Conservation (phyloP, 2,888 invertebrate genomes). For the Anodontia alba region DNA sequence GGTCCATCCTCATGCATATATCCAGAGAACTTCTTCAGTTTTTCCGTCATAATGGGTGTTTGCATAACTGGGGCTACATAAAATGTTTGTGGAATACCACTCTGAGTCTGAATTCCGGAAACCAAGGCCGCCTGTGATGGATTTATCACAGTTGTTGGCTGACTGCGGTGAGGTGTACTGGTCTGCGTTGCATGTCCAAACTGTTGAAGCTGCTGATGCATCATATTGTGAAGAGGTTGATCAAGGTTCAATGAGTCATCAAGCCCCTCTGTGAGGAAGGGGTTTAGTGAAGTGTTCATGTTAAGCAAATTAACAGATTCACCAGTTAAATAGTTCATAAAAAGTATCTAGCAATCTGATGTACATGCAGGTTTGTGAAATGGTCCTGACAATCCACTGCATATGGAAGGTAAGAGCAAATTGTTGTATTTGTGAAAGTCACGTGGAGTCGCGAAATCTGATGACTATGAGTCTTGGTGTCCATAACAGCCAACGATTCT, state of each 20-base stretch:
- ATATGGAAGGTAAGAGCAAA: too few relatives aligned
- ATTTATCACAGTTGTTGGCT: too few relatives aligned
- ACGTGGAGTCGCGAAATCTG: not conserved
- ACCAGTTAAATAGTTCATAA: too few relatives aligned
- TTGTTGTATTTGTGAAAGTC: too few relatives aligned
- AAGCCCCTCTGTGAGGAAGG: too few relatives aligned
- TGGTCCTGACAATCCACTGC: not conserved
- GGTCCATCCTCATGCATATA: conserved; percentile 10
- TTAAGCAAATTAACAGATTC: too few relatives aligned
- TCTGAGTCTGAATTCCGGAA: too few relatives aligned
- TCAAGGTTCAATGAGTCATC: too few relatives aligned
- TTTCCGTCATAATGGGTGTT: not conserved
- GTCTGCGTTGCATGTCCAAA: not conserved
- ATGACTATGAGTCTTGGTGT: not conserved
- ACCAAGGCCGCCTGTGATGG: not conserved
- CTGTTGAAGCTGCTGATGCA: not conserved
- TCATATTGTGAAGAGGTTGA: not conserved
- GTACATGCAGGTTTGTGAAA: not conserved
- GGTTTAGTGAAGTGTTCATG: not conserved
- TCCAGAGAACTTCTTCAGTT: not conserved
- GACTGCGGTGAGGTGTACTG: not conserved
- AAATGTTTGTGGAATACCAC: not conserved
- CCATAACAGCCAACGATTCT: not conserved
- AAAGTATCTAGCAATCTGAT: not conserved
- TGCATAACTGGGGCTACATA: too few relatives aligned